These are phyloP conservation scores for Druceiella hillmani DNA, from an alignment of 2,888 invertebrate genomes.

Conservation along the genomic window DNA sequence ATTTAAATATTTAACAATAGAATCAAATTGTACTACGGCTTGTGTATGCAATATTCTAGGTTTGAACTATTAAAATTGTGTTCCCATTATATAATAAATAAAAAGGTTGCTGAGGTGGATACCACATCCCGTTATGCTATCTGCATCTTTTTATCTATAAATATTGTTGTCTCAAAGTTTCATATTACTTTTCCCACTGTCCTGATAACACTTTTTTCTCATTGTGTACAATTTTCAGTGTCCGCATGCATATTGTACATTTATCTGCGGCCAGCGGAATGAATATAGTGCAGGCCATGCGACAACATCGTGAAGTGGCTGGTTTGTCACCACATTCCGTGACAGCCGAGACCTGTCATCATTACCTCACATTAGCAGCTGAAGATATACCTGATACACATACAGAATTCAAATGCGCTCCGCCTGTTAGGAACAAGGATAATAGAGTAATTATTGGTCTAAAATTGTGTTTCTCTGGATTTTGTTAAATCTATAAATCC, in stretches of 20 bases:
- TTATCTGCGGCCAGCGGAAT: slow-evolving; percentile 59
- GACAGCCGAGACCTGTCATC: slow-evolving; percentile 69
- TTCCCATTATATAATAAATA: too few species aligned
- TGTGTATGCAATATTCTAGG: too few species aligned
- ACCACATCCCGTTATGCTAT: too few species aligned
- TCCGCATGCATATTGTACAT: slow-evolving; percentile 64
- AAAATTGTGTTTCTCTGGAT: too few species aligned
- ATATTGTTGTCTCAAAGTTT: too few species aligned
- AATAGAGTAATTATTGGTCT: slow-evolving; percentile 62
- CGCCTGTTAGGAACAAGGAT: slow-evolving; percentile 58
- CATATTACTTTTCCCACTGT: not conserved
- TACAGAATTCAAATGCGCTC: slow-evolving; percentile 68
- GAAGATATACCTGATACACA: slow-evolving; percentile 57
- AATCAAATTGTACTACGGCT: too few species aligned
- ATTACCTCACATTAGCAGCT: slow-evolving; percentile 60
- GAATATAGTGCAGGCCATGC: slow-evolving; percentile 50
- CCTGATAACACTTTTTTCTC: not conserved
- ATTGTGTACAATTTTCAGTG: slow-evolving; percentile 32
- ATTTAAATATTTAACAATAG: too few species aligned
- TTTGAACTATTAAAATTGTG: too few species aligned
- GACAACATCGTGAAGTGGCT: slow-evolving; percentile 33
- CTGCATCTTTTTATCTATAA: too few species aligned
- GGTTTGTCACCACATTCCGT: slow-evolving; percentile 44
- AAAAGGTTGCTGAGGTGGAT: too few species aligned
- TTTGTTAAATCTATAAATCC: too few species aligned